Base-by-base conservation (phyloP, 2,113 vertebrate species). In the Rhadina sibilatrix region DNA sequence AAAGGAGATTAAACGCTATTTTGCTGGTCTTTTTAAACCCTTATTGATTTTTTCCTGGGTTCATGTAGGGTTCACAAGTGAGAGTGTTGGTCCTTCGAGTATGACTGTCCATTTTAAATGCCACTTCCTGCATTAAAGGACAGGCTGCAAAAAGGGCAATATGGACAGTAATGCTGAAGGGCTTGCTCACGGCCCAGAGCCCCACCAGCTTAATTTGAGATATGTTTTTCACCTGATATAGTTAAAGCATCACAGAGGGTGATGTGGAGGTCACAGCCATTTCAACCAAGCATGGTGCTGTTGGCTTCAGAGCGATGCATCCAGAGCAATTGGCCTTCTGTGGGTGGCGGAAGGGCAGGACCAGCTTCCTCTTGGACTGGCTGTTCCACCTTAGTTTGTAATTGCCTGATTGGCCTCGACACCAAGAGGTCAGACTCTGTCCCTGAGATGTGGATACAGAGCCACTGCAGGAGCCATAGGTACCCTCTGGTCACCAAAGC, bases 41-140 rank as follows among this genome's bases (percentile, higher is more conserved):
- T 54, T 38, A 56, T 69, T 77, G 76, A 91, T 90, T 82, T 93
- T 93, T 86, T 44, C n/a, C 33, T 38, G 31, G n/a, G 75, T 76
- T 94, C 25, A 0, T 5, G 2, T 69, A 88, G 46, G 56, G 76
- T 89, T 97, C 72, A 81, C 47, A 54, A 50, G 12, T 33, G 52
- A 83, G 15, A 77, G 13, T 3, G 23, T 30, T 69, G 54, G 46
- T 89, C 72, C 59, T 92, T 66, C 0, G 4, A 68, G 44, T 44
- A 52, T 18, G 37, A 54, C 33, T 60, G 50, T 40, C 81, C 5
- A 5, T 71, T 93, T 85, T 52, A 81, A 54, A 30, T 71, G 60
- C 52, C 1, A 7, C 33, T 28, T 56, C 66, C 65, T 86, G 42
- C 69, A 71, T 64, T 71, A 52, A 63, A 66, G 75, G 59, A 46